Evolutionary conservation across 2,797 vertebrate genomes (phyloP).

Genomic region (Sphenodon punctatus): DNA sequence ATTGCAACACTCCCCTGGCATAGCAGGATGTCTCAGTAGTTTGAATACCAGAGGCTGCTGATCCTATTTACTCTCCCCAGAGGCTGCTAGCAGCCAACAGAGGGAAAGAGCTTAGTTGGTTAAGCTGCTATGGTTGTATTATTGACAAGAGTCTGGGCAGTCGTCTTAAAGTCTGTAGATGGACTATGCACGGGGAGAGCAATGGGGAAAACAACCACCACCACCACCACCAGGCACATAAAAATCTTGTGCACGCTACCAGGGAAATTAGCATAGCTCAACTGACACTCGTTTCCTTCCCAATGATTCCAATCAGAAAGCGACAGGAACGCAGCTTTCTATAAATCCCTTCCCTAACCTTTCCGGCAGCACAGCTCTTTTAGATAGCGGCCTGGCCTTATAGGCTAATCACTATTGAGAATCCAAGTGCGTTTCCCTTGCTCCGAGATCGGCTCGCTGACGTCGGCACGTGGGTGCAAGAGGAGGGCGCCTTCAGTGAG

Average conservation of each 20-base stretch:
- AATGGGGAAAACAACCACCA: constrained; percentile 26
- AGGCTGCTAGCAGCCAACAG: neutral
- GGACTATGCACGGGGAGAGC: neutral
- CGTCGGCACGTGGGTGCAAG: neutral
- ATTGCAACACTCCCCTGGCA: neutral
- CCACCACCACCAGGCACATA: no score
- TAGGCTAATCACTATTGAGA: neutral
- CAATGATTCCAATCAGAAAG: neutral
- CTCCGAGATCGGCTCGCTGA: fast-evolving
- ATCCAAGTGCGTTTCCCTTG: neutral
- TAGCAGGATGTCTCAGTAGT: neutral
- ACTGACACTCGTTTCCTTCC: constrained; percentile 2
- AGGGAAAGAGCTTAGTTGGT: neutral
- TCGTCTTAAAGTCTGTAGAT: constrained; percentile 21
- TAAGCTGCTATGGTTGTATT: neutral
- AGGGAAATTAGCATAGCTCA: neutral
- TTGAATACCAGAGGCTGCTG: fast-evolving
- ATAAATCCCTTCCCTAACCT: neutral
- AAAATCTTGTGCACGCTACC: neutral
- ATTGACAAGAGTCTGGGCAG: constrained; percentile 12
- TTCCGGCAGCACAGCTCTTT: neutral
- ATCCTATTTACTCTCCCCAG: neutral
- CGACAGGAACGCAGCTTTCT: neutral
- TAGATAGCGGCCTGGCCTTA: constrained; percentile 11
- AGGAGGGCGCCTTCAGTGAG: neutral